phyloP scores from a whole-genome alignment of 1,140 invertebrate genomes.

The Rhopalosiphum padi region DNA sequence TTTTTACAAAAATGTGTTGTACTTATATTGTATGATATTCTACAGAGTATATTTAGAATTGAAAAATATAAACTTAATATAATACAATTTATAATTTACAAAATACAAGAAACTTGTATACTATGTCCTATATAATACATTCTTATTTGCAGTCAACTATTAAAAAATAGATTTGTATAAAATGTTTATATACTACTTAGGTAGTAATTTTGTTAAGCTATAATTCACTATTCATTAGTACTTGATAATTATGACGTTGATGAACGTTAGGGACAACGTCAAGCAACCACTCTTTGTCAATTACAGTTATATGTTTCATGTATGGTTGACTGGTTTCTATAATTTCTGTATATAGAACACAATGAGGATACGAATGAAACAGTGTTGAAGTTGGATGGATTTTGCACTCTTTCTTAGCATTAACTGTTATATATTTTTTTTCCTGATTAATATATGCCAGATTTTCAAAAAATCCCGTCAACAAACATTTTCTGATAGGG shows the following conservation, averaged over 20 bases:
- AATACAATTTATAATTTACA: too few species aligned
- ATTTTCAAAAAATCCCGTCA: slow-evolving; percentile 87
- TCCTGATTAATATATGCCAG: slow-evolving; percentile 84
- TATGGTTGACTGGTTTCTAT: slow-evolving; percentile 85
- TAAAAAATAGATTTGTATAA: background rate
- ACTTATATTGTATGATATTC: background rate
- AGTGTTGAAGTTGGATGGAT: slow-evolving; percentile 87
- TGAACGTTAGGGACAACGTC: slow-evolving; percentile 68
- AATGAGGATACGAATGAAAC: slow-evolving; percentile 75
- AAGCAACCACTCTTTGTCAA: slow-evolving; percentile 78
- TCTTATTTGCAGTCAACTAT: background rate
- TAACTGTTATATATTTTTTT: slow-evolving; percentile 78
- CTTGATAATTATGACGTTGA: slow-evolving; percentile 62
- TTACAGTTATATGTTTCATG: slow-evolving; percentile 75
- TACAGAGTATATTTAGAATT: background rate
- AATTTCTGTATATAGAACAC: slow-evolving; percentile 89
- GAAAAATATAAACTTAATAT: background rate
- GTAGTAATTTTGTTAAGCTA: background rate
- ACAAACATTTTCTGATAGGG: slow-evolving; percentile 78
- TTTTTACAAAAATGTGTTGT: background rate
- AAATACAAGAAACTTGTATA: background rate
- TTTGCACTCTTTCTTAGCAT: slow-evolving; percentile 71
- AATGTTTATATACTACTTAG: background rate
- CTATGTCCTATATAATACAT: background rate
- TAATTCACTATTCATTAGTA: slow-evolving; percentile 64